Conservation (phyloP, 2,888 invertebrate species). For the Epinotia bilunana region DNA sequence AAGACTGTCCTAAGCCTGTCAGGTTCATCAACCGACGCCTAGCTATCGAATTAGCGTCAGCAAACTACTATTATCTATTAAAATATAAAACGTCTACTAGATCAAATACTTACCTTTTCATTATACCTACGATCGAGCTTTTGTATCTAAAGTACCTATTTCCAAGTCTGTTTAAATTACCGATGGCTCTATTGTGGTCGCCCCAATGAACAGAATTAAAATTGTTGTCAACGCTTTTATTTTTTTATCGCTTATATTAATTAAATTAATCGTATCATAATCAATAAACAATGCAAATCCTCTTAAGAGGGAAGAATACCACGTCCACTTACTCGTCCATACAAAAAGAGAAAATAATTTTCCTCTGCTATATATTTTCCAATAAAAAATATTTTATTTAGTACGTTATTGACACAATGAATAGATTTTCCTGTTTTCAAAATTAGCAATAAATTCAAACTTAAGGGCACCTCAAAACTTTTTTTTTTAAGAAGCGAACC, state of each 20-base stretch:
- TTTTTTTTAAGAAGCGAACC: too few relatives aligned
- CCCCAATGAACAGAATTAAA: constrained; percentile 20
- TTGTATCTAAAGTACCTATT: background rate
- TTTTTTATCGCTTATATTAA: too few relatives aligned
- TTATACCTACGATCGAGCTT: background rate
- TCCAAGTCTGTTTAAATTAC: constrained; percentile 21
- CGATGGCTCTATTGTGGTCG: constrained; percentile 15
- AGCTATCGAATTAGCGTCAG: constrained; percentile 69
- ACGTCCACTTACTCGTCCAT: too few relatives aligned
- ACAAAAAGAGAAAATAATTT: too few relatives aligned
- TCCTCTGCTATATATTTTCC: too few relatives aligned
- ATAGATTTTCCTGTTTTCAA: too few relatives aligned
- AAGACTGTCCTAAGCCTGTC: too few relatives aligned
- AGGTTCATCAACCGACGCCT: constrained; percentile 33
- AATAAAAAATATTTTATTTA: too few relatives aligned
- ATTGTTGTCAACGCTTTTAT: constrained; percentile 18
- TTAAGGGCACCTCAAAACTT: too few relatives aligned
- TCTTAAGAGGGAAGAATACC: background rate
- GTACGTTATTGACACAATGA: too few relatives aligned
- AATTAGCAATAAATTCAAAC: too few relatives aligned
- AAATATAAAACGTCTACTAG: constrained; percentile 6
- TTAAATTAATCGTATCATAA: constrained; percentile 16
- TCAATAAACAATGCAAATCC: constrained; percentile 29
- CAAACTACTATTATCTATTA: constrained; percentile 59
- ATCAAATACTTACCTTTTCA: background rate